Conservation (phyloP, 2,113 vertebrate genomes). For the Phoenicopterus ruber region DNA sequence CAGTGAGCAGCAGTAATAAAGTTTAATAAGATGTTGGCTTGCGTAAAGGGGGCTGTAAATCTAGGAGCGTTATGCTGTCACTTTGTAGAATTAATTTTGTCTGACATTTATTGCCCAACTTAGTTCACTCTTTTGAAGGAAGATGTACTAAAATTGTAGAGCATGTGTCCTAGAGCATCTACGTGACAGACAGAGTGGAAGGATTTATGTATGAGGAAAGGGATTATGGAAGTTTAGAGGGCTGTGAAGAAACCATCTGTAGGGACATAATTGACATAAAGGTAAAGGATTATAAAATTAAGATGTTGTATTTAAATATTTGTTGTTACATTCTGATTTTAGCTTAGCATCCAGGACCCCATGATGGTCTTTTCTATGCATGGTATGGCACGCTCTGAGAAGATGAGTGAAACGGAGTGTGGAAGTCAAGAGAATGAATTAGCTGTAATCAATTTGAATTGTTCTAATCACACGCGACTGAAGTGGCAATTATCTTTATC, state of each 20-base stretch:
- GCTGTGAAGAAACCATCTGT: background rate
- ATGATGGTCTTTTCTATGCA: background rate
- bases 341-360: background rate
- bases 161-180: slow-evolving; percentile 12
- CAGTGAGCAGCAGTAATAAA: slow-evolving; percentile 40
- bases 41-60: slow-evolving; percentile 19
- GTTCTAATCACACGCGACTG: background rate
- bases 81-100: slow-evolving; percentile 25
- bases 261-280: background rate
- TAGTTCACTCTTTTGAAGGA: slow-evolving; percentile 11
- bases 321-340: background rate
- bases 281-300: background rate
- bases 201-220: background rate
- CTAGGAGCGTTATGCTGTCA: slow-evolving; percentile 26
- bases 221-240: slow-evolving; percentile 14
- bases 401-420: background rate
- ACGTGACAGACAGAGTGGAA: slow-evolving; percentile 27
- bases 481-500: background rate
- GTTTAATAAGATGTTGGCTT: slow-evolving; percentile 21
- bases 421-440: background rate
- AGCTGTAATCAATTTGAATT: background rate
- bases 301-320: background rate
- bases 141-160: slow-evolving; percentile 29
- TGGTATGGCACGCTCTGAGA: background rate
- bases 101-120: slow-evolving; percentile 39